These are phyloP conservation scores for Cyaniris semiargus DNA, from an alignment of 2,888 invertebrate genomes.

Conservation along the genomic window DNA sequence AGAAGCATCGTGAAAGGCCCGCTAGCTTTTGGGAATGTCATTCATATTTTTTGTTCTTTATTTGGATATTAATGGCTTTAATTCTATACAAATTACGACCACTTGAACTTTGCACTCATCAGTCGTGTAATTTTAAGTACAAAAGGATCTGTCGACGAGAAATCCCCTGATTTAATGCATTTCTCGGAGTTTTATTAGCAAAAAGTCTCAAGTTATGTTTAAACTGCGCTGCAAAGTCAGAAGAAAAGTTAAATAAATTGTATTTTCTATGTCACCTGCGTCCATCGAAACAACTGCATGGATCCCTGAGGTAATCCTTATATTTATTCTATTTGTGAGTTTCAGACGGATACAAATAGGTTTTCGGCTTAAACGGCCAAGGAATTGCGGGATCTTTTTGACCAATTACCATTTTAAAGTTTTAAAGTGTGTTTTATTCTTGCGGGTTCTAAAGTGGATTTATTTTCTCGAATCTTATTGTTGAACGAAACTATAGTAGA, in stretches of 20 bases:
- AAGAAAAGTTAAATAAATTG: slow-evolving; percentile 39
- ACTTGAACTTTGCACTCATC: not conserved
- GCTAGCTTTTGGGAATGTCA: slow-evolving; percentile 6
- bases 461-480: not conserved
- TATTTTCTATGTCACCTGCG: slow-evolving; percentile 39
- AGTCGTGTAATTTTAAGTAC: not conserved
- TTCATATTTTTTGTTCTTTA: slow-evolving; percentile 5
- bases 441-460: not conserved
- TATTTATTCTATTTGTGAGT: slow-evolving; percentile 27
- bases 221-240: slow-evolving; percentile 11
- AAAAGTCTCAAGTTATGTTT: slow-evolving; percentile 14
- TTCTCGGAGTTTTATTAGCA: slow-evolving; percentile 7
- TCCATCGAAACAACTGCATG: slow-evolving; percentile 38
- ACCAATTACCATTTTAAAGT: slow-evolving; percentile 35
- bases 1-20: not conserved
- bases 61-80: slow-evolving; percentile 16
- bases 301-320: slow-evolving; percentile 20
- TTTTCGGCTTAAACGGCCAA: slow-evolving; percentile 29
- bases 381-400: slow-evolving; percentile 32
- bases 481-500: not conserved
- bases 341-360: slow-evolving; percentile 38
- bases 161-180: slow-evolving; percentile 19
- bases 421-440: slow-evolving; percentile 1
- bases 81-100: not conserved
- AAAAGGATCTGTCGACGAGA: not conserved